Base-by-base conservation (phyloP, 2,888 invertebrate species). In the Parnassius glacialis region DNA sequence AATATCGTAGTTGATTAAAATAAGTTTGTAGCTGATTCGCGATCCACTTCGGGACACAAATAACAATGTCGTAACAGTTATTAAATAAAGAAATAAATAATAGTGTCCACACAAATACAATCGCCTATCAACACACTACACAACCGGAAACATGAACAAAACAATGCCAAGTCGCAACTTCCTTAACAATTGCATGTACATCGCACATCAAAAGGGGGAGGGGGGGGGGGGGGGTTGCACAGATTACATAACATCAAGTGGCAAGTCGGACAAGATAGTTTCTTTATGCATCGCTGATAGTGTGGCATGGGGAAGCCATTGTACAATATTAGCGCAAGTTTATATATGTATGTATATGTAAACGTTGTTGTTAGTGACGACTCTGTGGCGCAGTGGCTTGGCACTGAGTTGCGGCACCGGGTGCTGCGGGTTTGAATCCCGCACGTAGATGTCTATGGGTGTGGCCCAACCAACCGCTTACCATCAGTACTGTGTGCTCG, bases 201-300 rank as follows among this genome's bases (percentile, higher is more conserved):
- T 34, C 9, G 12, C 34, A 44, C 50, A 25, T 51, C 44, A 50
- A 50, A 25, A 42, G 25, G 45, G 55, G 34, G 61, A 45, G 25
- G 25, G 45, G 55, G 34, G 61, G 51, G 1, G n/a, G 34, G n/a
- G 51, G 34, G 45, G 55, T 61, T 51, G 44, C 56, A 61, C 56
- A 61, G 61, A 51, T 61, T 56, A 56, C 34, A 41, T 54, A 60
- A 60, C 20, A 13, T 48, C 48, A 48, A 13, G 48, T 48, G 13
- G 9, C 11, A 52, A 16, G 53, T 52, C 16, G 48, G 48, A 48
- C 43, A 41, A 55, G 13, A 41, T 45, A 44, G 34, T 41, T 59
- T 42, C 53, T 56, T 56, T 25, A 61, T 51, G 61, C 56, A 45
- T 50, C 43, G 59, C 25, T 55, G 51, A 51, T 44, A 50, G 13